Evolutionary conservation across 2,113 vertebrate species (phyloP), one percentile per base, ranked within the genome.

Genomic region (Loxodonta africana): DNA sequence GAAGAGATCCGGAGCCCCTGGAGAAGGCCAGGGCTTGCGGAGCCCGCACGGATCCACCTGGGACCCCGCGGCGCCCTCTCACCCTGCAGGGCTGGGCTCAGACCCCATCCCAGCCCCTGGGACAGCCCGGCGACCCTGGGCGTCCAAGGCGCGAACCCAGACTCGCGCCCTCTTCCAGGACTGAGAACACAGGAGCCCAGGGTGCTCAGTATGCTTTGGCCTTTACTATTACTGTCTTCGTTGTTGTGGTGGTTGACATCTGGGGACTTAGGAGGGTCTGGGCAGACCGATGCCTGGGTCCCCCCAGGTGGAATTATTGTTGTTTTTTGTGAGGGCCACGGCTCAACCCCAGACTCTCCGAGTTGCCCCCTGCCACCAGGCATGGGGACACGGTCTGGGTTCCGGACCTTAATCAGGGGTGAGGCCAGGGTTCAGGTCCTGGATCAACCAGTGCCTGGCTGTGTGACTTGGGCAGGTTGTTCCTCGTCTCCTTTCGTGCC

Each of bases 161-260:
- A 6, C 5, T 33, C 74, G 51, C 0, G 21, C 48, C n/a, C 30
- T 15, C 33, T 73, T 41, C n/a, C 65, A 53, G 53, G 67, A 46
- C 0, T 8, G 71, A 53, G 51, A 30, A 21, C 9, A 6, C 26
- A 7, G 37, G 6, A 5, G 53, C 21, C 41, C 21, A 37, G 12
- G 11, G 51, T 6, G 2, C 28, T 17, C 12, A 0, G 33, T 30
- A 0, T 8, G 53, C 18, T 1, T 41, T 37, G 76, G 57, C 74
- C 12, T 0, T 46, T 90, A 6, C 78, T 78, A 0, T 26, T 28
- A 41, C 76, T 33, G 30, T 6, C 8, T 10, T 33, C 8, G 5
- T 82, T 78, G 0, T 17, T 18, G 60, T 11, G 14, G 81, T 28
- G 37, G 2, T 88, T 33, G 23, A 48, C 63, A 44, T 53, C 25